Evolutionary conservation across 1,140 invertebrate genomes (phyloP).

Genomic region (Chelonus insularis): DNA sequence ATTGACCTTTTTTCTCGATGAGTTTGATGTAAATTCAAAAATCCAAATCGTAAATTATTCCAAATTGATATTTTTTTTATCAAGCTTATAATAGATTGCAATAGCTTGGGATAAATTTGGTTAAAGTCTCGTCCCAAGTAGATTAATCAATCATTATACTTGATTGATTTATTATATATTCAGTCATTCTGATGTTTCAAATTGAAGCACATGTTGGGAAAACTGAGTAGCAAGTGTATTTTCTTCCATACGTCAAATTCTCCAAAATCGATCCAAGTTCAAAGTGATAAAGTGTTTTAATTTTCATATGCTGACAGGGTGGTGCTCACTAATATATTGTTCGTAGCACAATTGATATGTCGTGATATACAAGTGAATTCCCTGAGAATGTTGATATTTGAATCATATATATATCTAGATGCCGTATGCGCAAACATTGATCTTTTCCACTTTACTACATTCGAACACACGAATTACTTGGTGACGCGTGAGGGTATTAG

Average conservation of each 20-base stretch:
- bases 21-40: too few species aligned
- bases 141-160: slow-evolving; percentile 12
- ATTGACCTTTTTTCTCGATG: too few species aligned
- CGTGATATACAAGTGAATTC: neutral
- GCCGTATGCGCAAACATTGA: neutral
- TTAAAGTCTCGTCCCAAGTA: neutral
- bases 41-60: too few species aligned
- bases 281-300: slow-evolving; percentile 57
- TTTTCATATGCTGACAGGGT: slow-evolving; percentile 52
- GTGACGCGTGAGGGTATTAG: neutral
- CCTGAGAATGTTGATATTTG: too few species aligned
- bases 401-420: too few species aligned
- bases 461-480: neutral
- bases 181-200: neutral
- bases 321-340: slow-evolving; percentile 9
- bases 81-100: too few species aligned
- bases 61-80: too few species aligned
- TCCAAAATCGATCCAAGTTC: slow-evolving; percentile 36
- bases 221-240: slow-evolving; percentile 1
- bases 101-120: too few species aligned
- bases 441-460: neutral
- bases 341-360: slow-evolving; percentile 48
- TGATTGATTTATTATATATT: slow-evolving; percentile 14
- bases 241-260: slow-evolving; percentile 34
- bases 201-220: neutral